A percentile compares a stretch with the other conserved stretches of the same genome.
phyloP scores from a whole-genome alignment of 2,888 invertebrate species.

The Thera britannica region DNA sequence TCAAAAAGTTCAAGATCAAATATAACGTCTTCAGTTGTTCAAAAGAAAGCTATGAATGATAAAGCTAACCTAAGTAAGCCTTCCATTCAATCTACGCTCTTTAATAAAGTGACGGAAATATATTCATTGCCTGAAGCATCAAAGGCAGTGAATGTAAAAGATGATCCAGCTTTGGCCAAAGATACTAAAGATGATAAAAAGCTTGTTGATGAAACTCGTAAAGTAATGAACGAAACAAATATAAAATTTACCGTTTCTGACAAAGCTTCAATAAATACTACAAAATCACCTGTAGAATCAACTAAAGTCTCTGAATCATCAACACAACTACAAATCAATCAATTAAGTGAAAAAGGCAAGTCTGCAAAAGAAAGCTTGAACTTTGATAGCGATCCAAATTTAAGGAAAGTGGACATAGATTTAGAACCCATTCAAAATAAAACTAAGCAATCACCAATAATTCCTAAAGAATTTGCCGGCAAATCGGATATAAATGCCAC shows the following conservation, averaged over 20 bases:
- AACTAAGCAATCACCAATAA: slow-evolving; percentile 24
- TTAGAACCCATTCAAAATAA: slow-evolving; percentile 5
- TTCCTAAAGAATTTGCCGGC: slow-evolving; percentile 3
- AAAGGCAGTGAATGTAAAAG: slow-evolving; percentile 19
- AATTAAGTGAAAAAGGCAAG: slow-evolving; percentile 20
- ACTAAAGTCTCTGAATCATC: slow-evolving; percentile 15
- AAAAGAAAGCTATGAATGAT: slow-evolving; percentile 19
- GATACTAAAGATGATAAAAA: slow-evolving; percentile 22
- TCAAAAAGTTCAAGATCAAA: slow-evolving; percentile 4
- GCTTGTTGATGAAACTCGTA: slow-evolving; percentile 33
- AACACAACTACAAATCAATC: slow-evolving; percentile 12
- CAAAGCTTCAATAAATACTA: slow-evolving; percentile 14
- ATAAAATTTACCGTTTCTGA: slow-evolving; percentile 22
- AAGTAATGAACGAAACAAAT: slow-evolving; percentile 19
- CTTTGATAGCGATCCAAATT: slow-evolving; percentile 4
- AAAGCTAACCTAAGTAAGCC: slow-evolving; percentile 12
- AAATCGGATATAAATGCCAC: slow-evolving; percentile 34
- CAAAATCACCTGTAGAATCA: slow-evolving; percentile 17
- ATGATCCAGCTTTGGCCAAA: slow-evolving; percentile 15
- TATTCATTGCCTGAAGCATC: slow-evolving; percentile 19
- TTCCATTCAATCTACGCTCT: slow-evolving; percentile 7
- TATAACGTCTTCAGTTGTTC: slow-evolving; percentile 16
- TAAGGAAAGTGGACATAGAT: slow-evolving; percentile 6
- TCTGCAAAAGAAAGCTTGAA: slow-evolving; percentile 1
- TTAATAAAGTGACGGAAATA: slow-evolving; percentile 20